A percentile compares a stretch with the other conserved stretches of the same genome.
Conservation (phyloP, 2,113 vertebrate species). For the Forbesichthys agassizii region DNA sequence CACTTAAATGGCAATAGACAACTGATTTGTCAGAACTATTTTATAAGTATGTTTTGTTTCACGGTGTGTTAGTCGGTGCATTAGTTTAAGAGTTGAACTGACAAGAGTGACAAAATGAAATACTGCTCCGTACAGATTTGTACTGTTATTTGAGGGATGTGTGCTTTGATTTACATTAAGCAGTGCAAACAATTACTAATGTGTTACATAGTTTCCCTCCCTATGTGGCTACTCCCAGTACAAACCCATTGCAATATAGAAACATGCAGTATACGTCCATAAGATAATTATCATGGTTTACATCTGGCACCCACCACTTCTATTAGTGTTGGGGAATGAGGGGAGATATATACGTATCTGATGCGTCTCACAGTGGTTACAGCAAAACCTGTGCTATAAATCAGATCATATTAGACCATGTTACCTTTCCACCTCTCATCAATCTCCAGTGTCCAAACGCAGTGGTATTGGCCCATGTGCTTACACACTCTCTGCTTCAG, state of each 20-base stretch:
- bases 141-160: not conserved
- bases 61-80: no score
- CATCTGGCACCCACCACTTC: conserved; percentile 46
- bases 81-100: no score
- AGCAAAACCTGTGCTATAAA: not conserved
- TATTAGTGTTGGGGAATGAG: conserved; percentile 14
- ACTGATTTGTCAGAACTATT: conserved; percentile 26
- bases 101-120: no score
- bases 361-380: not conserved
- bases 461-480: conserved; percentile 24
- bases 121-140: no score
- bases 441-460: conserved; percentile 43
- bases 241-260: conserved; percentile 8
- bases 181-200: conserved; percentile 50
- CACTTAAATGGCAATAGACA: conserved; percentile 11
- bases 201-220: conserved; percentile 40
- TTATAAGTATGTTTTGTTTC: no score
- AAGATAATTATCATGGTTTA: conserved; percentile 34
- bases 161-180: conserved; percentile 47
- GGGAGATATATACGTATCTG: conserved; percentile 11
- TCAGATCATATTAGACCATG: conserved; percentile 2
- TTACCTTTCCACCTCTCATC: conserved; percentile 29
- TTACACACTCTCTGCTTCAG: conserved; percentile 1
- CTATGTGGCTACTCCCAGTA: conserved; percentile 31
- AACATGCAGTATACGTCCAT: conserved; percentile 32